A percentile compares a stretch with the other conserved stretches of the same genome.
phyloP scores from a whole-genome alignment of 1,140 invertebrate genomes.

The Polyergus mexicanus region DNA sequence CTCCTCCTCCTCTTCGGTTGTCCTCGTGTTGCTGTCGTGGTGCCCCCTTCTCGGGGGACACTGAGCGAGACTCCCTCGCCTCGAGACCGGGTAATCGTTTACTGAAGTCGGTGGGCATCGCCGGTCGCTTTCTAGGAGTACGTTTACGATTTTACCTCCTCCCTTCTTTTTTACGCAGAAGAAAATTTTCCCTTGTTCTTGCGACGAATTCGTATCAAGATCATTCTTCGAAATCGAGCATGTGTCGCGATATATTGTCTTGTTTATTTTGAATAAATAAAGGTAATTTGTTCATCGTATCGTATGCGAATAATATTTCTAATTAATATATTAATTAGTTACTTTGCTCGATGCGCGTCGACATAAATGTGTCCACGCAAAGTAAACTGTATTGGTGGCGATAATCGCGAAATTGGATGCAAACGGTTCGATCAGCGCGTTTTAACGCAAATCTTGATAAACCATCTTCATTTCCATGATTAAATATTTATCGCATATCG shows the following conservation, averaged over 20 bases:
- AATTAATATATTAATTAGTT: neutral
- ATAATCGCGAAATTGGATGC: constrained; percentile 17
- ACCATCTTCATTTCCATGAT: neutral
- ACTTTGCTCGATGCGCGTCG: neutral
- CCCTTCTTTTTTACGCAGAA: neutral
- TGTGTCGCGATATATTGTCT: neutral
- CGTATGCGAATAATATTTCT: neutral
- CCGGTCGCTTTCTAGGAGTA: constrained; percentile 81
- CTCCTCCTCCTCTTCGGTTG: constrained; percentile 40
- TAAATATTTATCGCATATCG: constrained; percentile 18
- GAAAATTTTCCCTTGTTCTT: neutral
- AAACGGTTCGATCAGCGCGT: neutral
- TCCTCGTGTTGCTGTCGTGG: constrained; percentile 62
- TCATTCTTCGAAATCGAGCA: neutral
- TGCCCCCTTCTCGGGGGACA: constrained; percentile 66
- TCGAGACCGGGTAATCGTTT: constrained; percentile 76
- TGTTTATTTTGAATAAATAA: constrained; percentile 11
- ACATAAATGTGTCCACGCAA: neutral
- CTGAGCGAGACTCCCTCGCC: constrained; percentile 64
- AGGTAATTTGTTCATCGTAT: neutral
- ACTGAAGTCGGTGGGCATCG: constrained; percentile 82
- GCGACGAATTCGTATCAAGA: neutral
- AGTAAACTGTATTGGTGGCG: neutral
- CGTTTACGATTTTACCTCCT: constrained; percentile 59
- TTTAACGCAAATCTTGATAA: neutral